Evolutionary conservation across 2,113 vertebrate species (phyloP), one percentile per base, ranked within the genome.

Genomic region (Myanophis thanlyinensis): DNA sequence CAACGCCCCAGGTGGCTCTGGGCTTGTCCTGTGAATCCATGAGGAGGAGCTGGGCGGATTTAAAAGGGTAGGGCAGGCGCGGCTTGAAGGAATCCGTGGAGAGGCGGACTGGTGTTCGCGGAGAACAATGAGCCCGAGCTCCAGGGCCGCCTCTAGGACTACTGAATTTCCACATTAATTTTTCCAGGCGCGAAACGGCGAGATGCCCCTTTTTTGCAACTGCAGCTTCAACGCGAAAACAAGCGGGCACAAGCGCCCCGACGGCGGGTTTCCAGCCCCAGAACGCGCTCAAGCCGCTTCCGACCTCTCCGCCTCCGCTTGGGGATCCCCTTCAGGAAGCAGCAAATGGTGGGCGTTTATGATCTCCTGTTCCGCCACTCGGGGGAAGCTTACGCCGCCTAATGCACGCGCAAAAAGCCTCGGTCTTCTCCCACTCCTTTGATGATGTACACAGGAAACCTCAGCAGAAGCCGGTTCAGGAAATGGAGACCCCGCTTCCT

Each of bases 1-100:
- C 56, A 27, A n/a, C 44, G 87, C 87, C 67, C 93, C 87, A 93
- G 93, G 93, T 93, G 93, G 93, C 91, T 67, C 30, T 3, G 51
- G 49, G 85, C 89, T 84, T 30, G 49, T 91, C 85, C 91, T 52
- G 86, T 89, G 90, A 91, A 62, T 54, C 67, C 27, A 52, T 53
- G 89, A 85, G 40, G 52, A 90, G 92, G 52, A 12, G 11, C 93
- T 30, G 49, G 8, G 30, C 12, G 30, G 67, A 85, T 89, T 54
- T 67, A 47, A 89, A 89, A 62, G 47, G 46, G 84, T 27, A 52
- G 49, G 40, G 51, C 40, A 4, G 46, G 53, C 10, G 15, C 46
- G 25, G 80, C 88, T 30, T 40, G n/a, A 53, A 52, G 67, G 11
- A 23, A 13, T 67, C 27, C 5, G 25, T 12, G 18, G n/a, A n/a